These are phyloP conservation scores for Accipiter superciliosus DNA, from an alignment of 2,797 vertebrate species.

Conservation along the genomic window DNA sequence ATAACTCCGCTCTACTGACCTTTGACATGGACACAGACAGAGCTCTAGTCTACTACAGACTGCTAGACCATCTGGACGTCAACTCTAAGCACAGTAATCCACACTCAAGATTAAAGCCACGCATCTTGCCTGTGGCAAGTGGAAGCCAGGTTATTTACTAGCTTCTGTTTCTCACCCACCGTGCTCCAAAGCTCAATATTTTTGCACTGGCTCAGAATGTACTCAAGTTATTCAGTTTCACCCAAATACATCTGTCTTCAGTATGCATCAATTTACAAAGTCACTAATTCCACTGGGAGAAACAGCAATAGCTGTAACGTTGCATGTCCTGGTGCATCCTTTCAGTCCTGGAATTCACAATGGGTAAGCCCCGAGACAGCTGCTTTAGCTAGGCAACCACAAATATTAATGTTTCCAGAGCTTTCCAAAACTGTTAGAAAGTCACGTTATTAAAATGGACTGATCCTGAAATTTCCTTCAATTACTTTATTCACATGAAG, in stretches of 20 bases:
- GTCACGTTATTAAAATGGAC: not conserved
- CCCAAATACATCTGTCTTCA: not conserved
- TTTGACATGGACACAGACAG: not conserved
- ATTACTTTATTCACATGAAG: not conserved
- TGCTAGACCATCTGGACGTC: constrained; percentile 42
- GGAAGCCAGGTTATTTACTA: not conserved
- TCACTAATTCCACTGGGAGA: not conserved
- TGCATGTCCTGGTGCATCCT: not conserved
- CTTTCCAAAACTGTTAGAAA: not conserved
- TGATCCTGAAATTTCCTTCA: not conserved
- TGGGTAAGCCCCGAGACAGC: not conserved
- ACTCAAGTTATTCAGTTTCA: not conserved
- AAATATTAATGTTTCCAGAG: not conserved
- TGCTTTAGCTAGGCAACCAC: not conserved
- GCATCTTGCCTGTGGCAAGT: not conserved
- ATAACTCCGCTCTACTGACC: not conserved
- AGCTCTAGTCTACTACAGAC: not conserved
- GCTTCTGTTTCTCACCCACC: not conserved
- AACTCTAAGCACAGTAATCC: constrained; percentile 40
- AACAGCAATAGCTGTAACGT: not conserved
- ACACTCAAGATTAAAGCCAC: not conserved
- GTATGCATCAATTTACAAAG: not conserved
- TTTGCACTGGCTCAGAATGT: not conserved
- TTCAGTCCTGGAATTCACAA: not conserved
- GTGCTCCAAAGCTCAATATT: not conserved